Base-by-base conservation (phyloP, 2,797 vertebrate genomes). In the Lacerta viridis region DNA sequence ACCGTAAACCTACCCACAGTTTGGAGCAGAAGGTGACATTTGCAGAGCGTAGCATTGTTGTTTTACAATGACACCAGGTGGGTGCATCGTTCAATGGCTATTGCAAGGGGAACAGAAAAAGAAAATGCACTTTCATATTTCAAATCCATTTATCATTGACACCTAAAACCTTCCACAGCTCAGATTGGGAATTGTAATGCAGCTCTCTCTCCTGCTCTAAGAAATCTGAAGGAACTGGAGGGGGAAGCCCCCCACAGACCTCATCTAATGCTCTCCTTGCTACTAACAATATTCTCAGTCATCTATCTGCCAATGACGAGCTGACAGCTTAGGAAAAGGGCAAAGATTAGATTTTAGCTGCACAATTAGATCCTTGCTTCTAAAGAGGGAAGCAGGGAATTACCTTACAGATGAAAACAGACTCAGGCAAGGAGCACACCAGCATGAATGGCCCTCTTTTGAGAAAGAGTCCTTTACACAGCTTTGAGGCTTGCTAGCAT, bases 81-180 rank as follows among this genome's bases (percentile, higher is more conserved):
- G 95, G 41, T 95, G 95, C 96, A 96, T 41, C 90, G 95, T 95
- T 96, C 97, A 96, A 96, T 95, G 96, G 96, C 96, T 96, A 96
- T 97, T 96, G 96, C 94, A 96, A 93, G 5, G 61, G 18, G 20
- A 64, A 64, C 61, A 64, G 50, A 55, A 55, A 55, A 55, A 55
- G 50, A 64, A 94, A 96, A 10, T 7, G 1, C 39, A 39, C 8
- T 97, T 97, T 96, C 88, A 27, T 90, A 95, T 92, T 96, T 95
- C 93, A 94, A 90, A 96, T 93, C 95, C 95, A 97, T 97, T 96
- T 96, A 95, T 97, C 95, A 96, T 94, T 93, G 94, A 95, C 95
- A 95, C 94, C 96, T 95, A 95, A 95, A 93, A 94, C 59, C 33
- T 61, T 75, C 50, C 18, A 3, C 71, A 61, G 5, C 93, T 85